Base-by-base conservation (phyloP, 2,113 vertebrate genomes). In the Hipposideros armiger region DNA sequence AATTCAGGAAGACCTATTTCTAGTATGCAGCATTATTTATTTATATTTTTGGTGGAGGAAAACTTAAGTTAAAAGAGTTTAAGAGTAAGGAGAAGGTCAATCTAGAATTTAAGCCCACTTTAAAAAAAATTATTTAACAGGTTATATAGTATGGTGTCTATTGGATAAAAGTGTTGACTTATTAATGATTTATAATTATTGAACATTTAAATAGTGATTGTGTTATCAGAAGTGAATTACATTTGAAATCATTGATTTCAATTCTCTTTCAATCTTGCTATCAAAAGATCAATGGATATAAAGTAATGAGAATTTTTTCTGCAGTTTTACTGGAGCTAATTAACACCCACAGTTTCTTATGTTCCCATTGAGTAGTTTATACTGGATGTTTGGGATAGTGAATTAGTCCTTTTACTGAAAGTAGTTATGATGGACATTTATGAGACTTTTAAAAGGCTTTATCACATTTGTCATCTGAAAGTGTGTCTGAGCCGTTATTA, bases 401-500 rank as follows among this genome's bases (percentile, higher is more conserved):
- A 19, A 60, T 52, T 6, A 32, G 40, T 87, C 26, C 36, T 20
- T 78, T 10, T 90, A 88, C 20, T 19, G n/a, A 72, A 47, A 95
- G 85, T 5, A 58, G 40, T 30, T 69, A 62, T 45, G 30, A 10
- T 85, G 19, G 36, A 62, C 22, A 73, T 92, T 87, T 86, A 52
- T 70, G 93, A 76, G 50, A 93, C 2, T 45, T 95, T 87, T 92
- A 52, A 56, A 92, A 94, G 82, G 7, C 10, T 87, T 88, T 80
- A 58, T 95, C 64, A 83, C 3, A 17, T n/a, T 47, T 47, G 73
- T 84, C 67, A 84, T 45, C 93, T 90, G 73, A 60, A 28, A 96
- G 20, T 76, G 45, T 47, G n/a, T 14, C 74, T 42, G 86, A 96
- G 90, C 28, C 90, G 22, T 86, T 97, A 92, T 96, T 80, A 94